Percentiles rank a stretch among this genome's conserved stretches.
Conservation (phyloP, 2,113 vertebrate species). For the Phrynocephalus versicolor region DNA sequence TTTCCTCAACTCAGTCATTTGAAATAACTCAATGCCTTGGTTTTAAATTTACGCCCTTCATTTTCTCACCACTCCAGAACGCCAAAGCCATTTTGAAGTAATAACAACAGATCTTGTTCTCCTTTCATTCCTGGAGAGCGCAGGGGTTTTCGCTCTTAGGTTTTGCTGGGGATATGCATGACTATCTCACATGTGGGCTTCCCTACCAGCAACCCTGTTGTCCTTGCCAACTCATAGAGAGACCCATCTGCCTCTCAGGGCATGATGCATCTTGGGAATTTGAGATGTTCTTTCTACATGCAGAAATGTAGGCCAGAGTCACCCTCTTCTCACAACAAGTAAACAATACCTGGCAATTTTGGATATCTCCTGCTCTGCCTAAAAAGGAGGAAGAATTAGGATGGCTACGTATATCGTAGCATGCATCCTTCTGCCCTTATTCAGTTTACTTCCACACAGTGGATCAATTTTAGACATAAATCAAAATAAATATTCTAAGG, state of each 20-base stretch:
- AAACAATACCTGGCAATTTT: background rate
- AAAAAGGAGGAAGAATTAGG: background rate
- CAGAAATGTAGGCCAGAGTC: background rate
- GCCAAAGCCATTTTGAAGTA: background rate
- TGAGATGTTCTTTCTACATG: slow-evolving; percentile 1
- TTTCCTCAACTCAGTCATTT: background rate
- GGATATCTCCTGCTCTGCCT: background rate
- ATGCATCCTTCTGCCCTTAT: background rate
- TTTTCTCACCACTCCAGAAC: too few relatives aligned
- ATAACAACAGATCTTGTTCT: background rate
- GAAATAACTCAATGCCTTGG: background rate
- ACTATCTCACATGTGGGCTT: slow-evolving; percentile 5
- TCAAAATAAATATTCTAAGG: slow-evolving; percentile 7
- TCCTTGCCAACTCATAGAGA: slow-evolving; percentile 20
- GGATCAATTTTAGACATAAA: slow-evolving; percentile 5
- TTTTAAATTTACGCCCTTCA: background rate
- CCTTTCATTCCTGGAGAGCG: background rate
- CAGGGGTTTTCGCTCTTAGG: background rate
- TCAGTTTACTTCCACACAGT: background rate
- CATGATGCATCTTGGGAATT: slow-evolving; percentile 6
- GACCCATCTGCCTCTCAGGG: slow-evolving; percentile 1
- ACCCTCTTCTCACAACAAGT: background rate
- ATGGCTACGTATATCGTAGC: background rate
- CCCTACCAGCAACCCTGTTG: slow-evolving; percentile 9
- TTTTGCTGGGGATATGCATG: slow-evolving; percentile 12